A percentile compares a stretch with the other conserved stretches of the same genome.
Evolutionary conservation across 1,140 invertebrate genomes (phyloP).

Genomic region (Lithobius niger): DNA sequence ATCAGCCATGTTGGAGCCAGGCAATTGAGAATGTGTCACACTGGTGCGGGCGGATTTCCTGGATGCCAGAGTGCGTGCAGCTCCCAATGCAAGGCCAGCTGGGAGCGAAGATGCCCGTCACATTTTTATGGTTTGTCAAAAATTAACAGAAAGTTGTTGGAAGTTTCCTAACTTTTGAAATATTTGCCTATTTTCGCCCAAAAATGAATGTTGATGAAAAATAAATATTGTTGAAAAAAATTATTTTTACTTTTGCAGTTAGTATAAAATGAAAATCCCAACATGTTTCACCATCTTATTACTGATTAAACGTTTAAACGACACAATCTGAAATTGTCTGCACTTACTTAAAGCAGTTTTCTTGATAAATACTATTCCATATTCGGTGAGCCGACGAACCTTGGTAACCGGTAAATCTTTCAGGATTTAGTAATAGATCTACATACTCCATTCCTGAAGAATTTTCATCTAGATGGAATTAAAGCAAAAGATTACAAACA

Average conservation of each 20-base stretch:
- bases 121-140: too few species aligned
- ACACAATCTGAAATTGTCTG: not conserved
- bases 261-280: conserved; percentile 1
- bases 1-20: too few species aligned
- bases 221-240: too few species aligned
- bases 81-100: too few species aligned
- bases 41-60: too few species aligned
- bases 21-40: too few species aligned
- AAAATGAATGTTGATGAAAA: too few species aligned
- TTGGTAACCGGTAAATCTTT: conserved; percentile 91
- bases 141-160: too few species aligned
- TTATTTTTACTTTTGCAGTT: conserved; percentile 6
- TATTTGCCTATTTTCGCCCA: too few species aligned
- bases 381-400: conserved; percentile 86
- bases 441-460: conserved; percentile 69
- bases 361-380: conserved; percentile 94
- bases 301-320: conserved; percentile 11
- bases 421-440: conserved; percentile 88
- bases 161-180: too few species aligned
- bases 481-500: not conserved
- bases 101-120: too few species aligned
- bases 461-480: conserved; percentile 45
- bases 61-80: too few species aligned
- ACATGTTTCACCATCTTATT: conserved; percentile 2
- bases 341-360: conserved; percentile 87